phyloP scores from a whole-genome alignment of 2,797 vertebrate species.

The Triplophysa yarkandensis region DNA sequence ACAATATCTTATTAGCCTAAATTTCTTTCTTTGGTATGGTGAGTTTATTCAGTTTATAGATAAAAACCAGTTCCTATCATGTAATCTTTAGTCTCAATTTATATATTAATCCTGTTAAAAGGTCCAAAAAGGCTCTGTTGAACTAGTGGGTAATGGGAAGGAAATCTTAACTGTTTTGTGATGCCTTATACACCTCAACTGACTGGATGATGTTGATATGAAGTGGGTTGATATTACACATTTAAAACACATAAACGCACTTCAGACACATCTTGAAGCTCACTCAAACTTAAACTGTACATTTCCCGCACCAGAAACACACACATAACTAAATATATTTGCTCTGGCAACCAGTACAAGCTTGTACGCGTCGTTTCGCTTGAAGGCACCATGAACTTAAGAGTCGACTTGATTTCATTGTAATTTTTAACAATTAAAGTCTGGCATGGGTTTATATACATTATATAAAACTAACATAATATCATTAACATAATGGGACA shows the following conservation, averaged over 20 bases:
- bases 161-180: not conserved
- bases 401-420: too few relatives aligned
- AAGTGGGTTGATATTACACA: conserved; percentile 51
- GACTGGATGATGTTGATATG: conserved; percentile 17
- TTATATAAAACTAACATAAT: too few relatives aligned
- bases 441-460: too few relatives aligned
- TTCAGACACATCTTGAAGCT: conserved; percentile 32
- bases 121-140: not conserved
- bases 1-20: too few relatives aligned
- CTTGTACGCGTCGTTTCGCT: not conserved
- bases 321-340: not conserved
- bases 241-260: conserved; percentile 45
- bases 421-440: too few relatives aligned
- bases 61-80: not conserved
- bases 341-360: not conserved
- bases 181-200: conserved; percentile 17
- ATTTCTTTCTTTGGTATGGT: too few relatives aligned
- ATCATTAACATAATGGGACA: too few relatives aligned
- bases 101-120: not conserved
- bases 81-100: not conserved
- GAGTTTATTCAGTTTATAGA: too few relatives aligned
- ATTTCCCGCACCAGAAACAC: not conserved
- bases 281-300: conserved; percentile 16
- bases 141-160: not conserved
- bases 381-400: conserved; percentile 11